phyloP scores from a whole-genome alignment of 1,140 invertebrate genomes.

The Pomacea maculata region DNA sequence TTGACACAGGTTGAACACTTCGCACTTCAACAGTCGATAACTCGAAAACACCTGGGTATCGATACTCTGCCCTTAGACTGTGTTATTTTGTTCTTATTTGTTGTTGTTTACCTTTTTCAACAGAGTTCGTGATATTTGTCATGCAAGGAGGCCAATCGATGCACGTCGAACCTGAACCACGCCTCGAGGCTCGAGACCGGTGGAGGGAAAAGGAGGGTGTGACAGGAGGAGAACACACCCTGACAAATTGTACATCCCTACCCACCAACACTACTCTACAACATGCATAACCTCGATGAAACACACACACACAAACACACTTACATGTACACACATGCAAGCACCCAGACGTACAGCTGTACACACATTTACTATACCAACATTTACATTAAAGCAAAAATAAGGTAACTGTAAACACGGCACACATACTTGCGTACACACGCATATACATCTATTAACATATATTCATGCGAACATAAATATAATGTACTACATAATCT shows the following conservation, averaged over 20 bases:
- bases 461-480: constrained; percentile 5
- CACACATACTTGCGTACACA: neutral
- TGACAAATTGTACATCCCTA: neutral
- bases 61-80: too few relatives aligned
- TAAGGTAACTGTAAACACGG: neutral
- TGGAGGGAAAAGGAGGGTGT: too few relatives aligned
- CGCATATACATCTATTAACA: neutral
- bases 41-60: too few relatives aligned
- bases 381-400: neutral
- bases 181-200: neutral
- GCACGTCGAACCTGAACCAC: neutral
- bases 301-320: neutral
- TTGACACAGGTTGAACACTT: too few relatives aligned
- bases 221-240: too few relatives aligned
- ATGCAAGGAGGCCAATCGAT: neutral
- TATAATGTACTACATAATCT: constrained; percentile 5
- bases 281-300: neutral
- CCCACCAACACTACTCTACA: neutral
- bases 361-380: neutral
- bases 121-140: neutral
- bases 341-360: neutral
- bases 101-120: neutral
- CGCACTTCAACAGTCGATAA: too few relatives aligned
- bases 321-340: neutral
- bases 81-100: too few relatives aligned